Base-by-base conservation (phyloP, 2,113 vertebrate genomes). In the Rhineura floridana region DNA sequence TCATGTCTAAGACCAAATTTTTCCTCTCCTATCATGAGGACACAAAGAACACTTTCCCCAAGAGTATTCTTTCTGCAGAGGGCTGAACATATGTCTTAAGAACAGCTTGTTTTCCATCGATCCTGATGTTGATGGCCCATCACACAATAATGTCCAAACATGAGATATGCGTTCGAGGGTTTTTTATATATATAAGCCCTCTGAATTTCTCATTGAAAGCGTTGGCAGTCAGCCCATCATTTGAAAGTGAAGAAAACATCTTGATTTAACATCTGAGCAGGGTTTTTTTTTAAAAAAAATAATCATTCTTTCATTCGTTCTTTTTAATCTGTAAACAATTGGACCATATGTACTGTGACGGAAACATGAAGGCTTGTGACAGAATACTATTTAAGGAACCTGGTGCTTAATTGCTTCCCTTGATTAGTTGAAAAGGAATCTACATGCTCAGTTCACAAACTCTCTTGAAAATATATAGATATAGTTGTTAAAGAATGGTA, bases 211-310 rank as follows among this genome's bases (percentile, higher is more conserved):
- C 91, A 94, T 95, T 96, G 94, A 94, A 96, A 96, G 95, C 96
- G 89, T 93, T 97, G 96, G 96, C 96, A 96, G 95, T 73, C 91
- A 95, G 95, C 96, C 96, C 96, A 93, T 95, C 93, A 95, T 95
- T 96, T 96, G 95, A 96, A 96, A 97, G 96, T 96, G 96, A 96
- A 95, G 94, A 96, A 97, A 97, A 96, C 96, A 97, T 97, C 96
- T 97, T 97, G 96, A 95, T 97, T 96, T 96, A 96, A 96, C 96
- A 97, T 97, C 96, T 97, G 96, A 97, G 95, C 96, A 95, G 95
- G 93, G 96, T 95, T 95, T 95, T 94, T 93, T 52, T 42, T 30
- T 6, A 0, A 2, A 17, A 6, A 23, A 81, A 63, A 42, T 25
- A 72, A 17, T 76, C 70, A 76, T 83, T 88, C 81, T 83, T 76